phyloP scores from a whole-genome alignment of 2,888 invertebrate genomes.

The Drosophila monieri region DNA sequence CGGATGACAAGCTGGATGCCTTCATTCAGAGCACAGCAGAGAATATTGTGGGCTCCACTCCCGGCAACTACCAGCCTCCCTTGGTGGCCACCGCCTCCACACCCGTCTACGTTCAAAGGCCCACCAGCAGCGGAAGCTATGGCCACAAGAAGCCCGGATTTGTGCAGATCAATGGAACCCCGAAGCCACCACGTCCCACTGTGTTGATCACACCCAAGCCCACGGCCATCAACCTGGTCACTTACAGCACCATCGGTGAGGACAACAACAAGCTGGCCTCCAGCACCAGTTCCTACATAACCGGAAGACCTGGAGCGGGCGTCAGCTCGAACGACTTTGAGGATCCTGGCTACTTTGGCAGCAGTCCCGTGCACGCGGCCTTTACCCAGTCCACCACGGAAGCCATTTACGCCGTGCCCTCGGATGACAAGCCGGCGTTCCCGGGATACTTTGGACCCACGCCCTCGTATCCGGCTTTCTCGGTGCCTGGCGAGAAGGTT shows the following conservation, averaged over 20 bases:
- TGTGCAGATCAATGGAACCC: slow-evolving; percentile 83
- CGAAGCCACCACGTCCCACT: slow-evolving; percentile 85
- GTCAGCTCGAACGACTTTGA: slow-evolving; percentile 83
- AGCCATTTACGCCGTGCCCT: slow-evolving; percentile 67
- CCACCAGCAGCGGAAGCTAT: slow-evolving; percentile 49
- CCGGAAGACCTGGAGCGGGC: slow-evolving; percentile 70
- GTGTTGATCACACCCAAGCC: slow-evolving; percentile 89
- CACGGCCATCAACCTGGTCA: slow-evolving; percentile 80
- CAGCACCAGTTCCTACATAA: slow-evolving; percentile 83
- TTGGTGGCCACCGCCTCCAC: slow-evolving; percentile 72
- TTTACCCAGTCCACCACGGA: slow-evolving; percentile 73
- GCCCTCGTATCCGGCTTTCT: slow-evolving; percentile 82
- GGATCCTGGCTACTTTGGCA: slow-evolving; percentile 83
- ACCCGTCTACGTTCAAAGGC: slow-evolving; percentile 82
- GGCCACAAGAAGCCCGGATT: slow-evolving; percentile 79
- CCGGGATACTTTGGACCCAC: slow-evolving; percentile 83
- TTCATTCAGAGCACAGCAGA: slow-evolving; percentile 79
- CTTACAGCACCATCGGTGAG: slow-evolving; percentile 62
- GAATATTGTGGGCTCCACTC: slow-evolving; percentile 63
- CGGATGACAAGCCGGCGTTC: slow-evolving; percentile 82
- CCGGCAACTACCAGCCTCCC: slow-evolving; percentile 66
- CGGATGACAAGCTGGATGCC: slow-evolving; percentile 81
- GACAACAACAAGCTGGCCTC: slow-evolving; percentile 45
- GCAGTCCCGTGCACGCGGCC: slow-evolving; percentile 63
- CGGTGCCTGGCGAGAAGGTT: slow-evolving; percentile 80